A percentile compares a stretch with the other conserved stretches of the same genome.
phyloP scores from a whole-genome alignment of 2,888 invertebrate species.

The Iselma pallidipennis region DNA sequence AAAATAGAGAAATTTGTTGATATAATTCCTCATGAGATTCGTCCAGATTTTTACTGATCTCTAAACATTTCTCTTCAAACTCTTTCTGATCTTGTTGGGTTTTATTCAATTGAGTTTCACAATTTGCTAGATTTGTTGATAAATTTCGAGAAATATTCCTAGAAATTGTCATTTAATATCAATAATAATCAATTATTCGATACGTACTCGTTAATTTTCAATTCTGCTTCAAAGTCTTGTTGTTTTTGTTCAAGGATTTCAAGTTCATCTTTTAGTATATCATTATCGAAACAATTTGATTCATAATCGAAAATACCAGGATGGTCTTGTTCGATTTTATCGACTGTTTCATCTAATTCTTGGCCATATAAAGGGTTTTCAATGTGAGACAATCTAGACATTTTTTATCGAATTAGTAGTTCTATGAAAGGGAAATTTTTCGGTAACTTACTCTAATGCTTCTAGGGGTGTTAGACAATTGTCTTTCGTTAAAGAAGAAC shows the following conservation, averaged over 20 bases:
- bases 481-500: conserved; percentile 35
- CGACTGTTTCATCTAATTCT: conserved; percentile 30
- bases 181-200: not conserved
- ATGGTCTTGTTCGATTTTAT: conserved; percentile 32
- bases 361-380: conserved; percentile 19
- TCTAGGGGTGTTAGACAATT: conserved; percentile 41
- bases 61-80: conserved; percentile 34
- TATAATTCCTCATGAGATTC: conserved; percentile 36
- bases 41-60: conserved; percentile 36
- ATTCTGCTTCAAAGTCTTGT: conserved; percentile 9
- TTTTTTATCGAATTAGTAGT: not conserved
- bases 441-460: conserved; percentile 32
- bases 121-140: conserved; percentile 27
- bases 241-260: conserved; percentile 33
- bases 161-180: conserved; percentile 22
- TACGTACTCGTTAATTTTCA: conserved; percentile 14
- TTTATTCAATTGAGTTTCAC: conserved; percentile 33
- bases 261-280: conserved; percentile 39
- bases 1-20: conserved; percentile 23
- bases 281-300: conserved; percentile 36
- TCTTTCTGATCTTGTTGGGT: conserved; percentile 30
- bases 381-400: conserved; percentile 31
- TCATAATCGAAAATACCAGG: conserved; percentile 42
- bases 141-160: conserved; percentile 32
- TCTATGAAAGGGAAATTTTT: not conserved